phyloP scores from a whole-genome alignment of 2,797 vertebrate species.

The Acanthopagrus latus region DNA sequence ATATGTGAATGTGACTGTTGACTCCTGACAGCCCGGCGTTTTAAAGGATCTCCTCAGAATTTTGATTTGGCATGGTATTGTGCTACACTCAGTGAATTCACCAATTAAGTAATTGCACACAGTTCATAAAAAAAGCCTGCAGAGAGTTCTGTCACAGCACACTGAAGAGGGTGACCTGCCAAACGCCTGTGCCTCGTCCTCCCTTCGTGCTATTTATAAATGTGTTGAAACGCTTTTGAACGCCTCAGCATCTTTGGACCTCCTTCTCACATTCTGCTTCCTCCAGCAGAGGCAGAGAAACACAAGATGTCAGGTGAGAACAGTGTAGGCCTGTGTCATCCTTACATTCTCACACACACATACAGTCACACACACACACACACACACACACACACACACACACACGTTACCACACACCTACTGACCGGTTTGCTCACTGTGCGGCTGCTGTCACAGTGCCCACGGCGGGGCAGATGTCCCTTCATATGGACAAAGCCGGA shows the following conservation, averaged over 20 bases:
- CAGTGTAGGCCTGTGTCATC: constrained; percentile 26
- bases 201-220: constrained; percentile 53
- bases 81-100: constrained; percentile 54
- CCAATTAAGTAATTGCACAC: constrained; percentile 73
- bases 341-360: constrained; percentile 16
- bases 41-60: constrained; percentile 33
- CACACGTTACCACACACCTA: constrained; percentile 24
- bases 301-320: constrained; percentile 53
- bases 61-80: constrained; percentile 40
- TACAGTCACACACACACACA: background rate
- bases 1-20: background rate
- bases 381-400: constrained; percentile 3
- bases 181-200: constrained; percentile 44
- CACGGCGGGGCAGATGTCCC: constrained; percentile 70
- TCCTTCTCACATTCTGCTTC: constrained; percentile 24
- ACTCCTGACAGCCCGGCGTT: constrained; percentile 29
- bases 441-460: constrained; percentile 53
- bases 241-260: constrained; percentile 50
- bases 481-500: constrained; percentile 68
- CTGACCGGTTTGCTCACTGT: constrained; percentile 37
- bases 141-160: constrained; percentile 60
- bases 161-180: constrained; percentile 61
- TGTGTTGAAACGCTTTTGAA: constrained; percentile 37
- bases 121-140: constrained; percentile 67
- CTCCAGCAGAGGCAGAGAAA: constrained; percentile 37